phyloP scores from a whole-genome alignment of 2,113 vertebrate genomes.

The Actenoides hombroni region DNA sequence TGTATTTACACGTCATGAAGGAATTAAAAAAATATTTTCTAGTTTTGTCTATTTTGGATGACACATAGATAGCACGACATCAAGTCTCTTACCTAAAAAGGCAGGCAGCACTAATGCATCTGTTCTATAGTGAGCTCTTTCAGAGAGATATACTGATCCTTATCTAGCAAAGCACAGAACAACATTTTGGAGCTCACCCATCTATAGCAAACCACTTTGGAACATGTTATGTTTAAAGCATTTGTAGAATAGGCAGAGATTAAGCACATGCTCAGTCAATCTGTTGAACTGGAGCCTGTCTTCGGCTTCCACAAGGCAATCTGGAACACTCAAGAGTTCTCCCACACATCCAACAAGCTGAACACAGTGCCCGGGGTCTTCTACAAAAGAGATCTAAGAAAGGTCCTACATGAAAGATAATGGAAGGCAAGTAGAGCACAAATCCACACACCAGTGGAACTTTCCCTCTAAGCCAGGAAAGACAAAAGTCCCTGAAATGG shows the following conservation, averaged over 20 bases:
- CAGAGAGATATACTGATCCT: neutral
- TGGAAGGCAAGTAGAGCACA: neutral
- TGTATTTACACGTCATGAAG: neutral
- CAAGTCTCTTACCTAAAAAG: neutral
- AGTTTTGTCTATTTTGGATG: neutral
- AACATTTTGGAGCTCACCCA: slow-evolving; percentile 24
- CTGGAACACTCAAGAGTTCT: neutral
- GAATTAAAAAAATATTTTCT: neutral
- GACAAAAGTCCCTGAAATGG: neutral
- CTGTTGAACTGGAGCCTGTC: neutral
- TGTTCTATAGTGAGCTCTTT: neutral
- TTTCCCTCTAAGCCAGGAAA: neutral
- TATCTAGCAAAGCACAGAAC: neutral
- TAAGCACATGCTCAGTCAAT: neutral
- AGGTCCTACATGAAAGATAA: neutral
- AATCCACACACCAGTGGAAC: neutral
- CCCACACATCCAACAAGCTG: neutral
- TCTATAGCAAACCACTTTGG: neutral
- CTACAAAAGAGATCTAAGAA: neutral
- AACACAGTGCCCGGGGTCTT: rapidly evolving
- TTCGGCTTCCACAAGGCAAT: neutral
- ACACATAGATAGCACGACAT: neutral
- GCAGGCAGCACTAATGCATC: neutral
- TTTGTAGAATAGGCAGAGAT: neutral
- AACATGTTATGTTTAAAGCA: neutral